Base-by-base conservation (phyloP, 2,888 invertebrate species). In the Buathra laborator region DNA sequence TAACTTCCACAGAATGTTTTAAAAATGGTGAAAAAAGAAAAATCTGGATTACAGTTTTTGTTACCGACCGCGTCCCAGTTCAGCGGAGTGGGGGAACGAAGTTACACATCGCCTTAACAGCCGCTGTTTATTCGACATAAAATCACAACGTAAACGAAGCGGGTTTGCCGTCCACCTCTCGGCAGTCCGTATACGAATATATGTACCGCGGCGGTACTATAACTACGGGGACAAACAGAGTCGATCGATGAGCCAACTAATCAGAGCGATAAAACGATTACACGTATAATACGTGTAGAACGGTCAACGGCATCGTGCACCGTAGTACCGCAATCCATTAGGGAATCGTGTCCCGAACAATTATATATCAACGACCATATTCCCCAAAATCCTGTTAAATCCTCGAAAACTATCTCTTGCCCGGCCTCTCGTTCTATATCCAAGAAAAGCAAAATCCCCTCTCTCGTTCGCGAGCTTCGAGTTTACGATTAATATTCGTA, bases 221-320 rank as follows among this genome's bases (percentile, higher is more conserved):
- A 62, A 62, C 62, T 62, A 29, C 14, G 53, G 51, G 32, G 71
- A 51, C 76, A 71, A 79, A 79, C 78, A 78, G 44, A 32, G 67
- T 70, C 79, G 85, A 85, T 85, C 85, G 85, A 85, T 82, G 76
- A 82, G 72, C 79, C 79, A 79, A 82, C 82, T 85, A 82, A 85
- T 85, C 82, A 79, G 71, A 79, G 79, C 82, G 85, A 85, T 82
- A 85, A 85, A 85, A 85, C 82, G 85, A 85, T 85, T 85, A 85
- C 82, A 79, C 85, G 82, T 85, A 79, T 82, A 79, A 82, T 82
- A 79, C 85, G 76, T 64, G 82, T 85, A 66, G 62, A 79, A 78
- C 81, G 81, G 78, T 81, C 84, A 79, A 75, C 75, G 74, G 74
- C 81, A 79, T 12, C 64, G 46, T 74, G 59, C 66, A 6, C 66